Conservation (phyloP, 2,888 invertebrate species). For the Monoplex corrugatus region DNA sequence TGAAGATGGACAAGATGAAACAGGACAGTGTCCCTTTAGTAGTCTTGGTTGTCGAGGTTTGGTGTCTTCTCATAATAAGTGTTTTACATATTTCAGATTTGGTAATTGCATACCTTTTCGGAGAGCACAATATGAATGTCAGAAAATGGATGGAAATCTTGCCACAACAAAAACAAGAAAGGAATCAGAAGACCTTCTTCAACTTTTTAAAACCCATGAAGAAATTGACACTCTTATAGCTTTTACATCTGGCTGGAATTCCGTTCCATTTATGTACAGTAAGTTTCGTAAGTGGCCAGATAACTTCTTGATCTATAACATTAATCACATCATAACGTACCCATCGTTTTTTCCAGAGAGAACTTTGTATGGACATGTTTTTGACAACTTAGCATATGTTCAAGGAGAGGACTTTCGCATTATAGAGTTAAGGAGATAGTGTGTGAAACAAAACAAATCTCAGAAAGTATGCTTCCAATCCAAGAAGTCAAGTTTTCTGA, state of each 20-base stretch:
- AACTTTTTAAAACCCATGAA: neutral
- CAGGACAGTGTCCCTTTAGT: conserved; percentile 9
- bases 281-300: neutral
- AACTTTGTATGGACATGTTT: too few species aligned
- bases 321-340: neutral
- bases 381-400: neutral
- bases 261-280: neutral
- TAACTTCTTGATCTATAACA: neutral
- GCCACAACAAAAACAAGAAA: neutral
- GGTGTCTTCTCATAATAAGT: neutral
- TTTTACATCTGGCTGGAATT: neutral
- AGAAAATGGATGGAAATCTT: neutral
- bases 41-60: neutral
- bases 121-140: neutral
- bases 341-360: neutral
- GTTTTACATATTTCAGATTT: neutral
- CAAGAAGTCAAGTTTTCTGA: neutral
- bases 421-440: neutral
- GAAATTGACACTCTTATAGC: neutral
- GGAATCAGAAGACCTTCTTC: neutral
- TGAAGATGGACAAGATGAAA: conserved; percentile 21
- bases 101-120: neutral
- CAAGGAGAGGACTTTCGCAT: too few species aligned
- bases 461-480: neutral
- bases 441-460: neutral